Base-by-base conservation (phyloP, 2,113 vertebrate genomes). In the Labrus mixtus region DNA sequence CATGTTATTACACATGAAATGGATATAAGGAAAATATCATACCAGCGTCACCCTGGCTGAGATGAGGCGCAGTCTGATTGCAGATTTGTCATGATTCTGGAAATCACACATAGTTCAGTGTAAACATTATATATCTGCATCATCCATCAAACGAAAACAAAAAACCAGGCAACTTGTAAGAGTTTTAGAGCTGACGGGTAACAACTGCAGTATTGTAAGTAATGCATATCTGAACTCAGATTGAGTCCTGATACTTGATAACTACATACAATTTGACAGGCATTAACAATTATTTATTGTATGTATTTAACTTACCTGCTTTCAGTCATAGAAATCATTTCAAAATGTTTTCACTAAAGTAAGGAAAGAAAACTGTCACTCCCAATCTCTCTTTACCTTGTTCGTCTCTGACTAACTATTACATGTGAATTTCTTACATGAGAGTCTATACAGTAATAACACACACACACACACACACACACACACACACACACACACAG, bases 381-480 rank as follows among this genome's bases (percentile, higher is more conserved):
- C 11, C 7, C 17, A 68, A 10, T 56, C 29, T 33, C 15, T 68
- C 8, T 70, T 66, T 45, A 25, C 46, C 15, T 3, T 60, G 46
- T 72, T 11, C 23, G 10, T 63, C 25, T 58, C 55, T 79, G 65
- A 58, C 61, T 70, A 70, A 55, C 57, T 70, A 70, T 39, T 53
- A 33, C 5, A 53, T 45, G 45, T 76, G 1, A 51, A 57, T 54
- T 17, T 59, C 13, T 22, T 46, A 67, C 10, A 15, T 41, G 43
- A 48, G 4, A 59, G 37, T 55, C n/a, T n/a, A n/a, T n/a, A n/a
- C n/a, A n/a, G n/a, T n/a, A n/a, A n/a, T n/a, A n/a, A n/a, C n/a
- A n/a, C n/a, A n/a, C n/a, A n/a, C n/a, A n/a, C n/a, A n/a, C n/a
- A n/a, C n/a, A n/a, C n/a, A n/a, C n/a, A n/a, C n/a, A n/a, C n/a